Conservation (phyloP, 2,888 invertebrate genomes). For the Augiades crinisus region DNA sequence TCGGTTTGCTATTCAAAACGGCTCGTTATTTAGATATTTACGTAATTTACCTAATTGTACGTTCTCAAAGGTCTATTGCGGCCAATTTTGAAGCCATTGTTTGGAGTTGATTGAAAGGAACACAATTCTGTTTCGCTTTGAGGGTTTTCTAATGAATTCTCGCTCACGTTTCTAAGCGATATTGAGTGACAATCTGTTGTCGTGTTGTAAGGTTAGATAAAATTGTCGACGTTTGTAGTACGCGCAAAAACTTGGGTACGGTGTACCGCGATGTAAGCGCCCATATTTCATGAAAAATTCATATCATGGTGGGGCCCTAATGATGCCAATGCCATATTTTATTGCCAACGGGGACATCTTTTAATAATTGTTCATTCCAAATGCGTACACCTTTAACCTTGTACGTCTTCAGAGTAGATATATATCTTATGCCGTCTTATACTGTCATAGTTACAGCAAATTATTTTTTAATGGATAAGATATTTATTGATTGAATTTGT, state of each 20-base stretch:
- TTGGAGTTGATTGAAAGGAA: constrained; percentile 29
- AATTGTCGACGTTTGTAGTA: constrained; percentile 62
- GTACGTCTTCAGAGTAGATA: constrained; percentile 20
- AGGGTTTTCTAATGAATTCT: constrained; percentile 49
- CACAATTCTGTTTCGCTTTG: constrained; percentile 35
- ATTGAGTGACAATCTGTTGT: constrained; percentile 52
- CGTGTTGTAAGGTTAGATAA: constrained; percentile 53
- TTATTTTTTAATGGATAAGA: not conserved
- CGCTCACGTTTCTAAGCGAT: constrained; percentile 46
- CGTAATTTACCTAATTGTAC: constrained; percentile 37
- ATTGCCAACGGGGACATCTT: constrained; percentile 67
- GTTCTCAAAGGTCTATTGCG: constrained; percentile 26
- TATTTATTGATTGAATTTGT: not conserved
- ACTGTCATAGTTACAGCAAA: not conserved
- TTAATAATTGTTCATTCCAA: constrained; percentile 68
- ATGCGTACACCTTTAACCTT: constrained; percentile 44
- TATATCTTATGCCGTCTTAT: too few relatives aligned
- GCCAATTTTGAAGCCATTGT: constrained; percentile 17
- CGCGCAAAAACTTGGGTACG: constrained; percentile 46
- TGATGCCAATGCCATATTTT: constrained; percentile 73
- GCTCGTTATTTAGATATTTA: constrained; percentile 24
- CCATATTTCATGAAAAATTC: constrained; percentile 80
- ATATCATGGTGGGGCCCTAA: constrained; percentile 68
- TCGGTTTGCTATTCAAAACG: constrained; percentile 38
- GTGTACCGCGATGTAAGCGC: constrained; percentile 54